Evolutionary conservation across 1,140 invertebrate species (phyloP).

Genomic region (Drosophila setifemur): DNA sequence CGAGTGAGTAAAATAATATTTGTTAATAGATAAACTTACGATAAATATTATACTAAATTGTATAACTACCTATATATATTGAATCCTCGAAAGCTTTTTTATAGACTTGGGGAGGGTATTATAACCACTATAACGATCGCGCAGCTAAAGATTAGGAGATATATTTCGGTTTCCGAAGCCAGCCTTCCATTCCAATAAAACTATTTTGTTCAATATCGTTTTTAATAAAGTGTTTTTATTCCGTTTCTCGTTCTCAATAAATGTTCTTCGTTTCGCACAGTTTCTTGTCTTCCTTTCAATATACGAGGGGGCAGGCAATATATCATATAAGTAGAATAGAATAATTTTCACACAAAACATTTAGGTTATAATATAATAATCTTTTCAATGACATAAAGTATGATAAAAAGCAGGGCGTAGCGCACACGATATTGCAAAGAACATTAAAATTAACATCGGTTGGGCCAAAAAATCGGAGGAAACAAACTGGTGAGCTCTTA

Average conservation of each 20-base stretch:
- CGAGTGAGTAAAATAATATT: not conserved
- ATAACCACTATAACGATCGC: too few relatives aligned
- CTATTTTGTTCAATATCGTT: not conserved
- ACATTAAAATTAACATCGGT: conserved; percentile 21
- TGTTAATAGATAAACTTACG: not conserved
- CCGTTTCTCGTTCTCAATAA: conserved; percentile 25
- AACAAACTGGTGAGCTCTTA: conserved; percentile 11
- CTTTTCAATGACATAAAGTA: conserved; percentile 55
- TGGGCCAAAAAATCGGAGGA: conserved; percentile 4
- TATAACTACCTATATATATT: too few relatives aligned
- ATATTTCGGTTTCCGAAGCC: too few relatives aligned
- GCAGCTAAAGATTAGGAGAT: too few relatives aligned
- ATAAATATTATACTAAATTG: not conserved
- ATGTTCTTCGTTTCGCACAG: conserved; percentile 21
- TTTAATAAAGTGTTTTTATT: conserved; percentile 52
- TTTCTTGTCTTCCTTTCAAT: conserved; percentile 17
- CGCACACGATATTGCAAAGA: conserved; percentile 35
- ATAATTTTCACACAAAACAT: conserved; percentile 61
- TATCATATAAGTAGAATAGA: conserved; percentile 49
- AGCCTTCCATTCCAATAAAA: not conserved
- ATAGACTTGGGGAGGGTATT: too few relatives aligned
- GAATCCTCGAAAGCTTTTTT: too few relatives aligned
- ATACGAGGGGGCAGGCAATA: conserved; percentile 12
- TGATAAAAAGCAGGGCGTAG: conserved; percentile 36
- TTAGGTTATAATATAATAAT: conserved; percentile 57